Evolutionary conservation across 2,797 vertebrate genomes (phyloP).

Genomic region (Lutjanus argentimaculatus): DNA sequence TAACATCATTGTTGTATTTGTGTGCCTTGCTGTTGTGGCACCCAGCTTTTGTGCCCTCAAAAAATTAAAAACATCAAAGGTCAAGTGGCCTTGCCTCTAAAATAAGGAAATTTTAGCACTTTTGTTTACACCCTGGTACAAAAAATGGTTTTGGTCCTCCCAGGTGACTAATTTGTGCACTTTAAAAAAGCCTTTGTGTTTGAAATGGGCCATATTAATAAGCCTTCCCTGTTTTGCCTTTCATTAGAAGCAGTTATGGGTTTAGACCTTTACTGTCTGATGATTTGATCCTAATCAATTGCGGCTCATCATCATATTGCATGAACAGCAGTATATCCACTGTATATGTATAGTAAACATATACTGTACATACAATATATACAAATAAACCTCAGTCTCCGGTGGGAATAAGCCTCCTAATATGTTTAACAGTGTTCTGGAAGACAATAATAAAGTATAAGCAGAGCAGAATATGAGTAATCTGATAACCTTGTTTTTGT

Average conservation of each 20-base stretch:
- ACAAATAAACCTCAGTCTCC: not conserved
- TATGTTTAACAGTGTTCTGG: conserved; percentile 41
- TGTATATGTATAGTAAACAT: not conserved
- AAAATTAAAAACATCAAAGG: too few species aligned
- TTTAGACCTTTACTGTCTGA: conserved; percentile 16
- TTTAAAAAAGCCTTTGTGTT: conserved; percentile 6
- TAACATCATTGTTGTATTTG: too few species aligned
- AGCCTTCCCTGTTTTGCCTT: not conserved
- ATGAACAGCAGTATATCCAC: not conserved
- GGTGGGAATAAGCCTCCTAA: conserved; percentile 17
- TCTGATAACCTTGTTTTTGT: conserved; percentile 38
- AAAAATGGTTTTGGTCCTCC: too few species aligned
- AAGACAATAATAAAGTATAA: conserved; percentile 31
- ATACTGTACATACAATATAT: not conserved
- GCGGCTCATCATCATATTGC: too few species aligned
- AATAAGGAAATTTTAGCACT: too few species aligned
- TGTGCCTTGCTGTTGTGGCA: too few species aligned
- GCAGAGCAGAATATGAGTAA: conserved; percentile 39
- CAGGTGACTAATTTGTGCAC: not conserved
- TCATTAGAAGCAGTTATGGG: not conserved
- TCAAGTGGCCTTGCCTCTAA: too few species aligned
- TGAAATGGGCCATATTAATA: conserved; percentile 5
- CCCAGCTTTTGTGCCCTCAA: too few species aligned
- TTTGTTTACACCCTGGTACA: too few species aligned
- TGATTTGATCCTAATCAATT: not conserved